Percentiles rank a stretch among this genome's conserved stretches.
Conservation (phyloP, 2,113 vertebrate genomes). For the Poecile atricapillus region DNA sequence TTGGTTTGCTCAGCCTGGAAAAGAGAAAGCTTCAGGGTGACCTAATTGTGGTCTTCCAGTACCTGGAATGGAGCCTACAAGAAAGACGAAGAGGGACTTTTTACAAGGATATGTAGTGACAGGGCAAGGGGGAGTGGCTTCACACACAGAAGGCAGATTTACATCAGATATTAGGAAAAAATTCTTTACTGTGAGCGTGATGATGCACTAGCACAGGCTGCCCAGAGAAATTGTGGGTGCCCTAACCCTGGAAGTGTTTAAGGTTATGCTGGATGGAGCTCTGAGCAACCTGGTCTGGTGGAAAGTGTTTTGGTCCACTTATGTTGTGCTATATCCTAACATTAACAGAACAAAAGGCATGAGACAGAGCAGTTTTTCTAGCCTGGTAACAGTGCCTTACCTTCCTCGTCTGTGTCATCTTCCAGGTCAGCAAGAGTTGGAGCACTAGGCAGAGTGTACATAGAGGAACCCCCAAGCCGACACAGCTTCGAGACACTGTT, state of each 20-base stretch:
- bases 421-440: constrained; percentile 90
- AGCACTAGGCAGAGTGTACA: constrained; percentile 86
- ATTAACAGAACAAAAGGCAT: background rate
- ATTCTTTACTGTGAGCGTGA: background rate
- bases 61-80: background rate
- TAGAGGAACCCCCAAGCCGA: constrained; percentile 77
- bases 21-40: background rate
- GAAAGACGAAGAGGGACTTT: background rate
- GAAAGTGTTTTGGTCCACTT: background rate
- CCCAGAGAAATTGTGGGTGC: background rate
- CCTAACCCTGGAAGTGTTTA: background rate
- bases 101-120: background rate
- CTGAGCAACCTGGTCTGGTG: background rate
- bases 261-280: background rate
- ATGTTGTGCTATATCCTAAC: background rate
- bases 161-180: background rate
- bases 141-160: background rate
- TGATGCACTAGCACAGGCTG: background rate
- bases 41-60: background rate
- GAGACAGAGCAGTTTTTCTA: background rate
- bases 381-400: background rate
- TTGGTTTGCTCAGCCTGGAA: background rate
- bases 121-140: background rate
- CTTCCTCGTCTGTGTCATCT: constrained; percentile 78
- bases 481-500: constrained; percentile 83